Conservation (phyloP, 1,140 invertebrate species). For the Macrotrachela quadricornifera region DNA sequence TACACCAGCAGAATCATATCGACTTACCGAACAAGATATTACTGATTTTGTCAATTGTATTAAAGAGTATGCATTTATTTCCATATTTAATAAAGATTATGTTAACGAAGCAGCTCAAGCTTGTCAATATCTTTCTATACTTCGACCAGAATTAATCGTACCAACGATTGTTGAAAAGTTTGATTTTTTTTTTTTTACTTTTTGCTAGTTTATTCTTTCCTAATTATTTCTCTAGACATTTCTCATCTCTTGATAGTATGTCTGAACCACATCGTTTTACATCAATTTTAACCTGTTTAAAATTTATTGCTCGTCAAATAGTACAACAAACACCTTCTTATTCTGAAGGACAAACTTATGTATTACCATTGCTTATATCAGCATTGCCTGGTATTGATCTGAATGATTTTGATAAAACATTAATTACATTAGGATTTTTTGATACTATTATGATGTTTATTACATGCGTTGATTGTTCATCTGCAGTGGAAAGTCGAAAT, state of each 20-base stretch:
- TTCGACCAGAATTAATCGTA: slow-evolving; percentile 61
- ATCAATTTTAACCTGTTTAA: slow-evolving; percentile 50
- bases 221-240: too few species aligned
- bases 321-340: slow-evolving; percentile 35
- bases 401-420: slow-evolving; percentile 63
- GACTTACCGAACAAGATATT: slow-evolving; percentile 57
- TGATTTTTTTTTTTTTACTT: too few species aligned
- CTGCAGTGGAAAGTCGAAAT: slow-evolving; percentile 39
- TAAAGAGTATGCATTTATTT: slow-evolving; percentile 43
- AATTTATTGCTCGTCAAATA: slow-evolving; percentile 43
- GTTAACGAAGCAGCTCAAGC: slow-evolving; percentile 43
- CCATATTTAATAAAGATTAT: slow-evolving; percentile 53
- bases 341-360: slow-evolving; percentile 52
- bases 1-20: slow-evolving; percentile 44
- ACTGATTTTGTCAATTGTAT: slow-evolving; percentile 55
- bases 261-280: slow-evolving; percentile 67
- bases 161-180: slow-evolving; percentile 55
- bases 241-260: slow-evolving; percentile 61
- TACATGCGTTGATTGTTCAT: slow-evolving; percentile 63
- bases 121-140: slow-evolving; percentile 48
- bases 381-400: slow-evolving; percentile 66
- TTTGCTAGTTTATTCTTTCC: too few species aligned
- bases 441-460: slow-evolving; percentile 50
- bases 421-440: slow-evolving; percentile 52
- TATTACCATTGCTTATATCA: slow-evolving; percentile 54